Evolutionary conservation across 2,888 invertebrate species (phyloP), one percentile per base, ranked within the genome.

Genomic region (Griposia aprilina): DNA sequence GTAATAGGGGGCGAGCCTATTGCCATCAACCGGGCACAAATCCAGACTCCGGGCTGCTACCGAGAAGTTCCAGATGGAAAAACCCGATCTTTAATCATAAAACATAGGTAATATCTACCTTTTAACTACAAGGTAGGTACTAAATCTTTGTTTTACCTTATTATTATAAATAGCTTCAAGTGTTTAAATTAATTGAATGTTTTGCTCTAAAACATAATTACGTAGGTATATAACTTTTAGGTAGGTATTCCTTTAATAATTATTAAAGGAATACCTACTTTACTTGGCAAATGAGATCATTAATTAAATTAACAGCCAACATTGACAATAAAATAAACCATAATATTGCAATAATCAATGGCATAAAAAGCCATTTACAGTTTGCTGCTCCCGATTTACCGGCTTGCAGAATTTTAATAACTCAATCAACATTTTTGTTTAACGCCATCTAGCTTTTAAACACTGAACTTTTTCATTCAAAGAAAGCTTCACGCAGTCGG

Each of bases 381-480:
- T 68, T 63, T 26, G 55, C 30, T 57, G 30, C 30, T 50, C 23
- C 57, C 30, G 6, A 36, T 63, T 52, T 7, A 63, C 23, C 5
- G 36, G 8, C 13, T 17, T 57, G 13, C 48, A 66, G 20, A 45
- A 20, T 69, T 68, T 83, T 55, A 45, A 57, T 45, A 57, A 30
- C 41, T 57, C n/a, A 2, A 45, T 66, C 41, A 36, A 0, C 45
- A 50, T 5, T 36, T 69, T 17, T 5, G 41, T 60, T 50, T 70
- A 73, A n/a, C 52, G 75, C 70, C 75, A 84, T 71, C 84, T 84
- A 75, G n/a, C 5, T 8, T 15, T 13, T 0, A 30, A 0, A 17
- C 0, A 2, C 6, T 41, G 13, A 48, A 72, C 36, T 70, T n/a
- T 59, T 52, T 55, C 0, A 10, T 26, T 15, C 0, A 11, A 45